Base-by-base conservation (phyloP, 2,888 invertebrate genomes). In the Drosophila phalerata region DNA sequence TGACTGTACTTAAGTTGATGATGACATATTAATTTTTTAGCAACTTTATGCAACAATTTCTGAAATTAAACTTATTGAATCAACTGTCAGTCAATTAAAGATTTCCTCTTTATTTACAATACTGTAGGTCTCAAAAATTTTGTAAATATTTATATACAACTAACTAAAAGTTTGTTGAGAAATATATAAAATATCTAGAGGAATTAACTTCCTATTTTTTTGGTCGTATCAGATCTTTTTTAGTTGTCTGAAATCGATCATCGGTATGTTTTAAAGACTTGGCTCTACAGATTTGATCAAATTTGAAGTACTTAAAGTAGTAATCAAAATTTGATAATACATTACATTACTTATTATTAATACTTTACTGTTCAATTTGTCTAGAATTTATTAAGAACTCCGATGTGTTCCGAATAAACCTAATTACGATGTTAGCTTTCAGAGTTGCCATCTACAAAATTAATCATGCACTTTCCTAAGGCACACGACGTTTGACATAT, bases 391-490 rank as follows among this genome's bases (percentile, higher is more conserved):
- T 15, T 1, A 1, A 38, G 2, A 15, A 15, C 37, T 38, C 8
- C 15, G 2, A 15, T 15, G 15, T 3, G 38, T 38, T 38, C 1
- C 4, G 15, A 9, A 15, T 17, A 2, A 0, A 1, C 11, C 13
- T 11, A 13, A 13, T 40, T 11, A 55, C 10, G 32, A 32, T 43
- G 3, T 42, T 6, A 11, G 30, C n/a, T 15, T 47, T 1, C 13
- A 3, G 1, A 5, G 8, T 25, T 22, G 13, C 6, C 8, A 8
- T 13, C 15, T 15, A 15, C n/a, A n/a, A 15, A 47, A 15, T 53
- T 32, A 56, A 32, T 25, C 47, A 56, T 75, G 61, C 76, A 70
- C 40, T 76, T 73, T 70, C 63, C 53, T 38, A 43, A 42, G 45
- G 22, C 34, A 32, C 13, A 38, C 22, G 48, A 52, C 43, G 40